Conservation (phyloP, 2,113 vertebrate genomes). For the Python bivittatus region DNA sequence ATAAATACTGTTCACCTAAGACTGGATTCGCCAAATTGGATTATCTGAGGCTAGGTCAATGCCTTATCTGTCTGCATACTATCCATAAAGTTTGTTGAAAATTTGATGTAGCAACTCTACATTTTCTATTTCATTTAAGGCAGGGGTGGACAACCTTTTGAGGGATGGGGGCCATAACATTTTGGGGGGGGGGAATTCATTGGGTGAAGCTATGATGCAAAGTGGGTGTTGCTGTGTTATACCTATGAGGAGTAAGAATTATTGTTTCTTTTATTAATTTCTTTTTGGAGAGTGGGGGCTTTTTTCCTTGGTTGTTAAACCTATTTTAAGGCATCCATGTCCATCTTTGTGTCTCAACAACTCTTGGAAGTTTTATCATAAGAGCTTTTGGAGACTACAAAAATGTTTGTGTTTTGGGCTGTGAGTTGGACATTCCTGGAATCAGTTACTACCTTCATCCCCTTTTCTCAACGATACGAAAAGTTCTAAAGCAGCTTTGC, state of each 20-base stretch:
- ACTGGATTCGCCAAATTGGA: not conserved
- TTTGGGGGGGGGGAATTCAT: not conserved
- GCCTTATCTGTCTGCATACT: not conserved
- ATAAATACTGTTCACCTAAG: not conserved
- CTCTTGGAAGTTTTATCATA: no score
- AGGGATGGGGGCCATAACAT: not conserved
- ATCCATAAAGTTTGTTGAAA: not conserved
- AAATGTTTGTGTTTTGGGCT: no score
- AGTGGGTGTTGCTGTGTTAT: not conserved
- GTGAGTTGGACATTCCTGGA: no score
- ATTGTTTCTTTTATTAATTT: not conserved
- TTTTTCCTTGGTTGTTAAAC: not conserved
- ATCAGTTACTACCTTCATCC: no score
- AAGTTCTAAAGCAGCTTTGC: not conserved
- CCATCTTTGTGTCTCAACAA: not conserved
- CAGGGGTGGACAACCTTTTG: not conserved
- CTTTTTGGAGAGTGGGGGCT: not conserved
- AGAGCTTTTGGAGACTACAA: no score
- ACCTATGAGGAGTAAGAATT: not conserved
- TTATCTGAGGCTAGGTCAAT: not conserved
- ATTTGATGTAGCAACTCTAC: not conserved
- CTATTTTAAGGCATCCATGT: not conserved
- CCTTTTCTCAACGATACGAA: not conserved
- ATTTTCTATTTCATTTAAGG: not conserved
- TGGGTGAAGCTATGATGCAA: not conserved